A percentile compares a stretch with the other conserved stretches of the same genome.
Evolutionary conservation across 2,113 vertebrate genomes (phyloP).

Genomic region (Halichoeres trimaculatus): DNA sequence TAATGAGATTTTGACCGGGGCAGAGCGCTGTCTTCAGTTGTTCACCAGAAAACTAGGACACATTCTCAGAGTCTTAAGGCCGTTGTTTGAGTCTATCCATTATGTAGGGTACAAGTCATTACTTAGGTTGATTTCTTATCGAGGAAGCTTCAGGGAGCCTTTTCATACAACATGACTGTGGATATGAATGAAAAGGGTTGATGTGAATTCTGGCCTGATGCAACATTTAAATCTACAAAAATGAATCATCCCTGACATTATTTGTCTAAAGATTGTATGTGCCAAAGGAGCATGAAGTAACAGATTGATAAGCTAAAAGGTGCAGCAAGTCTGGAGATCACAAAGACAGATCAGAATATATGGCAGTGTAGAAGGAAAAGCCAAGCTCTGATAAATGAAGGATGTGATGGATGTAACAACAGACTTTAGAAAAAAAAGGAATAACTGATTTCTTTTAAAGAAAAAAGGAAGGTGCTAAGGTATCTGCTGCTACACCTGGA

Average conservation of each 20-base stretch:
- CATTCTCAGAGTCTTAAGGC: neutral
- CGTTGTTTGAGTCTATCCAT: slow-evolving; percentile 12
- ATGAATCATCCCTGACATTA: neutral
- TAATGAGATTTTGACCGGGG: slow-evolving; percentile 49
- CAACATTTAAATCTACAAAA: neutral
- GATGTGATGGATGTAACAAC: no score
- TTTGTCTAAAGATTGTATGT: neutral
- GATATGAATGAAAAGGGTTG: neutral
- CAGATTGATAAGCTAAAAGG: neutral
- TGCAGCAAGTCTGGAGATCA: neutral
- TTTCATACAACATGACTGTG: no score
- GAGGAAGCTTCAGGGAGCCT: neutral
- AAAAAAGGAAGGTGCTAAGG: no score
- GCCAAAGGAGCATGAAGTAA: neutral
- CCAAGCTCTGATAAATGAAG: no score
- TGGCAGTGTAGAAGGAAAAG: no score
- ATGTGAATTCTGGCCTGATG: neutral
- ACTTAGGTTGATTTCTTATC: neutral
- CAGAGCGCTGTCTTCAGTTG: slow-evolving; percentile 9
- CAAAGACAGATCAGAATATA: neutral
- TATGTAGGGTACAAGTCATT: neutral
- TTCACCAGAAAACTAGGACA: slow-evolving; percentile 24
- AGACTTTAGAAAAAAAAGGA: no score
- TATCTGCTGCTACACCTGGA: no score
- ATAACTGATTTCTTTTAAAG: no score